These are phyloP conservation scores for Darevskia nairensis DNA, from an alignment of 2,797 vertebrate species.

Conservation along the genomic window DNA sequence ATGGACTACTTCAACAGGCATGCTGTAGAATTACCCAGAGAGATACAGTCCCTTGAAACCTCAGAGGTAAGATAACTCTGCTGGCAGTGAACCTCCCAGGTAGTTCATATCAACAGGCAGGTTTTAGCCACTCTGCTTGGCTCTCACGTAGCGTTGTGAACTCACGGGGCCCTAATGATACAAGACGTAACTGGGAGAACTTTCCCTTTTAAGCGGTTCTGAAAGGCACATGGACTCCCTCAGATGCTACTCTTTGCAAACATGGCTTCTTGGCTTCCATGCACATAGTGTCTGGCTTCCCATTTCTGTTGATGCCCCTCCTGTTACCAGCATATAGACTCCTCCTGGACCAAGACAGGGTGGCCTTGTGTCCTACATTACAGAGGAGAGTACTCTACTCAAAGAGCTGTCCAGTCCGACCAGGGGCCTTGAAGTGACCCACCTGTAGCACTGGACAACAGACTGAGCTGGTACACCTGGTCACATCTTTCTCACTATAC, in stretches of 20 bases:
- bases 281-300: neutral
- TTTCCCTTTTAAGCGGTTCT: neutral
- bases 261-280: neutral
- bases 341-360: too few species aligned
- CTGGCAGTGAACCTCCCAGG: neutral
- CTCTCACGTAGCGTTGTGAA: neutral
- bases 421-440: too few species aligned
- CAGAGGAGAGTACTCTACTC: too few species aligned
- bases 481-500: too few species aligned
- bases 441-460: too few species aligned
- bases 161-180: neutral
- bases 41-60: slow-evolving; percentile 95
- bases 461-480: too few species aligned
- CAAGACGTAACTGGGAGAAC: neutral
- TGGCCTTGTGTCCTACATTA: too few species aligned
- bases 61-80: slow-evolving; percentile 86
- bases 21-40: slow-evolving; percentile 94
- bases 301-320: neutral
- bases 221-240: neutral
- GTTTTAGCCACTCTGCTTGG: neutral
- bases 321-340: neutral
- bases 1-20: slow-evolving; percentile 99
- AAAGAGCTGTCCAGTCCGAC: too few species aligned
- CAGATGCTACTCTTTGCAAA: neutral
- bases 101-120: neutral